Percentiles rank a stretch among this genome's conserved stretches.
phyloP scores from a whole-genome alignment of 2,797 vertebrate genomes.

The Austrolebias charrua region DNA sequence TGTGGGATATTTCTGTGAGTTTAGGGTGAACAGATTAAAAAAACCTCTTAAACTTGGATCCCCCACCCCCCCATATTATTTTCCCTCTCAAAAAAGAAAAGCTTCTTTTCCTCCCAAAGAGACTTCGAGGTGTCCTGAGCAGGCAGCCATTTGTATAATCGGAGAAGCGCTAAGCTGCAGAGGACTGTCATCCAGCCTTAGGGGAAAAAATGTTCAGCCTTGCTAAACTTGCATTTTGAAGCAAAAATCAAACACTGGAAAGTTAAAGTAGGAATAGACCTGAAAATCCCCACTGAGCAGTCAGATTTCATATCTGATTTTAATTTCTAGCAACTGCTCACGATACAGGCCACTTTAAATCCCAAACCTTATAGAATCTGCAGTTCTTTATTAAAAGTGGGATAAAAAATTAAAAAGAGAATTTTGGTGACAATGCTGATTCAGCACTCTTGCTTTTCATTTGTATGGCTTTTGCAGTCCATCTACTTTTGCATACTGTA shows the following conservation, averaged over 20 bases:
- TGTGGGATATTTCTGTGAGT: constrained; percentile 48
- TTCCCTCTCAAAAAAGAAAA: constrained; percentile 56
- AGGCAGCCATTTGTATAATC: constrained; percentile 72
- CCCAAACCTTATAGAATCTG: background rate
- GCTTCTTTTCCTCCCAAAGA: constrained; percentile 68
- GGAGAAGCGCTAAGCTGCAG: constrained; percentile 57
- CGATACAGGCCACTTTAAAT: background rate
- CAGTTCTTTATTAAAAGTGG: no score
- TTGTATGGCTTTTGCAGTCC: no score
- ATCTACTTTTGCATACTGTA: no score
- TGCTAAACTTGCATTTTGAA: constrained; percentile 29
- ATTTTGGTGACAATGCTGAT: no score
- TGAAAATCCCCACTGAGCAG: background rate
- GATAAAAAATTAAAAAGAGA: no score
- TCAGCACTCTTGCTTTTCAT: no score
- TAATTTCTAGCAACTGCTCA: constrained; percentile 1
- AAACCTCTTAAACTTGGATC: constrained; percentile 64
- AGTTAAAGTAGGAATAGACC: constrained; percentile 7
- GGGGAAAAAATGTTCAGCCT: constrained; percentile 30
- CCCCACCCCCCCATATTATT: constrained; percentile 43
- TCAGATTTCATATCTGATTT: background rate
- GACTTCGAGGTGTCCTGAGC: constrained; percentile 70
- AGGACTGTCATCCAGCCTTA: constrained; percentile 34
- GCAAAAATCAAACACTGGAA: background rate
- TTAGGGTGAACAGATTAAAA: constrained; percentile 62